These are phyloP conservation scores for Amphimallon solstitiale DNA, from an alignment of 2,888 invertebrate genomes.

Conservation along the genomic window DNA sequence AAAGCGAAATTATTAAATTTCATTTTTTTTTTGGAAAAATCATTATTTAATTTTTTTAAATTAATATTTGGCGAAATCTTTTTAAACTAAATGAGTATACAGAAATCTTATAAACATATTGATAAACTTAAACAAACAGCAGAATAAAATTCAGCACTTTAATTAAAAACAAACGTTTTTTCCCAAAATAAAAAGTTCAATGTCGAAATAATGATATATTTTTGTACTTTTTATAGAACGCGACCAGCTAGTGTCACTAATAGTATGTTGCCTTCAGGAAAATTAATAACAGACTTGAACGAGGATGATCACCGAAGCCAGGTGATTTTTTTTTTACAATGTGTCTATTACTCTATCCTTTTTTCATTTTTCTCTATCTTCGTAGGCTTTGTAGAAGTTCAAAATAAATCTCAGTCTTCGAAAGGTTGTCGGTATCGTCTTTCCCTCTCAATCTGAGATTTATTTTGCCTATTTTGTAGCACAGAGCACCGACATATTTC, in stretches of 20 bases:
- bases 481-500: conserved; percentile 64
- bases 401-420: conserved; percentile 43
- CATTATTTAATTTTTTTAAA: no score
- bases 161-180: no score
- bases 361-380: conserved; percentile 35
- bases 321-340: conserved; percentile 53
- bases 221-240: conserved; percentile 54
- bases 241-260: conserved; percentile 57
- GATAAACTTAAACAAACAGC: no score
- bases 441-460: conserved; percentile 34
- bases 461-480: conserved; percentile 50
- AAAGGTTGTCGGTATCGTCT: background rate
- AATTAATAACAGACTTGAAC: conserved; percentile 55
- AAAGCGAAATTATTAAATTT: no score
- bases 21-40: no score
- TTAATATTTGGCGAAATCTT: no score
- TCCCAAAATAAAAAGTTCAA: no score
- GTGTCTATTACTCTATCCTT: conserved; percentile 34
- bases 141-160: no score
- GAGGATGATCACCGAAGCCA: conserved; percentile 60
- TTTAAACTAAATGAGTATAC: no score
- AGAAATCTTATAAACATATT: no score
- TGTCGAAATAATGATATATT: background rate
- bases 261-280: conserved; percentile 49
- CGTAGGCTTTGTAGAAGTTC: conserved; percentile 41